phyloP scores from a whole-genome alignment of 2,888 invertebrate species.

The Pollenia amentaria region DNA sequence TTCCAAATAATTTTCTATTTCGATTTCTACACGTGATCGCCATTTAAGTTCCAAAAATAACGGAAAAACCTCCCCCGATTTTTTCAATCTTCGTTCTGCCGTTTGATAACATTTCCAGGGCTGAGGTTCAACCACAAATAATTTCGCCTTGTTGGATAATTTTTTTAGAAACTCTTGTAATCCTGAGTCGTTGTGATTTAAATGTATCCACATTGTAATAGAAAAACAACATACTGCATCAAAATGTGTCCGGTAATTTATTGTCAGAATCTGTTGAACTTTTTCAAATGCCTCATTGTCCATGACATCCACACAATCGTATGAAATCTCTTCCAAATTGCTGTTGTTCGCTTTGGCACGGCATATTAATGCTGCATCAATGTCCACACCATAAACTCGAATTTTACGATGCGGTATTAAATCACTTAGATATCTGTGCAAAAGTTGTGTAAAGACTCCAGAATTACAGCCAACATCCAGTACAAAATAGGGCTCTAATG shows the following conservation, averaged over 20 bases:
- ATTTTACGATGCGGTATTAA: constrained; percentile 75
- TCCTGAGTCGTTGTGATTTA: constrained; percentile 92
- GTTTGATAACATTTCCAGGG: constrained; percentile 93
- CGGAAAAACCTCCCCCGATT: constrained; percentile 87
- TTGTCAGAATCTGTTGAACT: constrained; percentile 85
- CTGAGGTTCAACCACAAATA: constrained; percentile 92
- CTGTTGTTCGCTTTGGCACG: constrained; percentile 87
- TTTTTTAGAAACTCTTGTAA: constrained; percentile 87
- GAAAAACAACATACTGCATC: constrained; percentile 92
- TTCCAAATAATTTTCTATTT: constrained; percentile 87
- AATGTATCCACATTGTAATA: constrained; percentile 95
- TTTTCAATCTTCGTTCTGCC: constrained; percentile 90
- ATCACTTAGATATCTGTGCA: constrained; percentile 75
- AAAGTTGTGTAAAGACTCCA: constrained; percentile 88
- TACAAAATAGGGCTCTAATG: constrained; percentile 84
- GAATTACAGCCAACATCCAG: constrained; percentile 89
- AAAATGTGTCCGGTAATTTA: constrained; percentile 85
- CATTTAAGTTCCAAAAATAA: constrained; percentile 87
- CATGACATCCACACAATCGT: constrained; percentile 88
- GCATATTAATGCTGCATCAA: constrained; percentile 89
- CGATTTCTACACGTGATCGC: constrained; percentile 86
- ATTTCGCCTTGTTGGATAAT: constrained; percentile 85
- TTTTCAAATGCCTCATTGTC: constrained; percentile 80
- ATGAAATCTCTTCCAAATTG: constrained; percentile 85
- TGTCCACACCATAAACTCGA: constrained; percentile 88